Percentiles rank a stretch among this genome's conserved stretches.
Conservation (phyloP, 1,140 invertebrate genomes). For the Heliconius nattereri region DNA sequence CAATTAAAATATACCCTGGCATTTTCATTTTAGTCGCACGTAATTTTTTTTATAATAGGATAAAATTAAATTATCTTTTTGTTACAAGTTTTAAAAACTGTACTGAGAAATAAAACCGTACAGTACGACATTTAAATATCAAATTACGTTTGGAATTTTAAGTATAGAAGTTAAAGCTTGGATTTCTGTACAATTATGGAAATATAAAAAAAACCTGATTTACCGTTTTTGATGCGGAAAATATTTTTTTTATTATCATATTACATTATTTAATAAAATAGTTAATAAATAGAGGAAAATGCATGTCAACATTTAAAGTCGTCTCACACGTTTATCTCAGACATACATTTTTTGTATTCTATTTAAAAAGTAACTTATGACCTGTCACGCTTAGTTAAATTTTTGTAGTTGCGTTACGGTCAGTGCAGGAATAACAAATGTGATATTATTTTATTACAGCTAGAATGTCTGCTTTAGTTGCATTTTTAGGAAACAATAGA, state of each 20-base stretch:
- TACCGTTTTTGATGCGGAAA: too few relatives aligned
- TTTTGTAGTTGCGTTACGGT: conserved; percentile 16
- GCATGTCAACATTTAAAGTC: background rate
- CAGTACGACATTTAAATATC: too few relatives aligned
- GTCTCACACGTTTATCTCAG: conserved; percentile 11
- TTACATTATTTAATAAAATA: background rate
- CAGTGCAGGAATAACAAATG: conserved; percentile 29
- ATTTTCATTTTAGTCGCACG: background rate
- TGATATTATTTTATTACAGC: conserved; percentile 22
- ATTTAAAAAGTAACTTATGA: conserved; percentile 27
- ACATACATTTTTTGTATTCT: conserved; percentile 13
- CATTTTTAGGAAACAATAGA: background rate
- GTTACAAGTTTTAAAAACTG: background rate
- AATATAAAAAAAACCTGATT: too few relatives aligned
- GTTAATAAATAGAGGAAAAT: background rate
- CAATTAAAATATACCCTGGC: background rate
- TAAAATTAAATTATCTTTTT: background rate
- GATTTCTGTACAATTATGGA: too few relatives aligned
- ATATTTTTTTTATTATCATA: too few relatives aligned
- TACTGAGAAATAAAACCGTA: background rate
- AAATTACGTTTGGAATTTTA: too few relatives aligned
- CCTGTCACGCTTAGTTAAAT: conserved; percentile 20
- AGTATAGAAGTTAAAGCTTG: too few relatives aligned
- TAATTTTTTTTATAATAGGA: background rate
- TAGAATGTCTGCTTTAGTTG: background rate